Evolutionary conservation across 2,888 invertebrate species (phyloP).

Genomic region (Cynaeus angustus): DNA sequence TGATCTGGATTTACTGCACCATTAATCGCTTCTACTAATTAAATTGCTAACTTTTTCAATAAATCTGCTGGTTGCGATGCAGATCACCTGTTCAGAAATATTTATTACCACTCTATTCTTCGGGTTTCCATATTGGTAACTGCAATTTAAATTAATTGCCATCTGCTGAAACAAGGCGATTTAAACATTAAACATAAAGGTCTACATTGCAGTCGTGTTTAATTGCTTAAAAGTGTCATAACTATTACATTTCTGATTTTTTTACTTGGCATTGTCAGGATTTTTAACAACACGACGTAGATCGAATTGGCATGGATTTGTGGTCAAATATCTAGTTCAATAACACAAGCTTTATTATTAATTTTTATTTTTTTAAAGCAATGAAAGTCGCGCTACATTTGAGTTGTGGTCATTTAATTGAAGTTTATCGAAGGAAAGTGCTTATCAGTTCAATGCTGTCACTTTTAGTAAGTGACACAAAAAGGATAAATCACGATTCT

Average conservation of each 20-base stretch:
- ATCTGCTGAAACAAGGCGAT: neutral
- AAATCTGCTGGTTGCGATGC: slow-evolving; percentile 12
- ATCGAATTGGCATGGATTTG: too few relatives aligned
- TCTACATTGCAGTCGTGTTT: neutral
- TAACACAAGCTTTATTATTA: too few relatives aligned
- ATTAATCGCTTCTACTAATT: neutral
- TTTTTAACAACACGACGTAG: too few relatives aligned
- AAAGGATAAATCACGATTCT: too few relatives aligned
- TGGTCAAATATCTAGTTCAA: too few relatives aligned
- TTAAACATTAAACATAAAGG: slow-evolving; percentile 5
- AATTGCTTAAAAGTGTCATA: neutral
- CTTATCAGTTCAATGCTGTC: too few relatives aligned
- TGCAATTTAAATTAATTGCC: slow-evolving; percentile 11
- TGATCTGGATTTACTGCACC: neutral
- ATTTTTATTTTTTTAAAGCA: too few relatives aligned
- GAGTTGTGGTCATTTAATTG: too few relatives aligned
- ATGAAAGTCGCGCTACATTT: too few relatives aligned
- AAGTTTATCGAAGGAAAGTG: too few relatives aligned
- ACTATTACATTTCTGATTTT: neutral
- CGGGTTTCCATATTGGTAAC: slow-evolving; percentile 12
- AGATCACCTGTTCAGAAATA: neutral
- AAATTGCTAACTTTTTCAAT: slow-evolving; percentile 13
- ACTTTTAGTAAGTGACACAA: too few relatives aligned
- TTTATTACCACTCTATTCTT: slow-evolving; percentile 15
- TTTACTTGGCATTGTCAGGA: too few relatives aligned